Evolutionary conservation across 2,888 invertebrate genomes (phyloP).

Genomic region (Lordiphosa andalusiaca): DNA sequence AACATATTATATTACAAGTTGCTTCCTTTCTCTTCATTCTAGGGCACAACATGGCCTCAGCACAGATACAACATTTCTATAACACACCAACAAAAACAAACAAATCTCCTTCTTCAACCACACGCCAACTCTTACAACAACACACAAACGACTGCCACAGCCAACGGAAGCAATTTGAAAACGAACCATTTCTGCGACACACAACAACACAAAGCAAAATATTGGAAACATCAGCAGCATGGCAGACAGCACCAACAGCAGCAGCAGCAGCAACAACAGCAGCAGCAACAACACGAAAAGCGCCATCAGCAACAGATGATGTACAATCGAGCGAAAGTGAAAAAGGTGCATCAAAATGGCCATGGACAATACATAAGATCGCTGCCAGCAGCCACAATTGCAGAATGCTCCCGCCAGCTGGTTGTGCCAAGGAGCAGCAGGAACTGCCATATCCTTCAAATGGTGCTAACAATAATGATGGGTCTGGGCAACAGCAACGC

Average conservation of each 20-base stretch:
- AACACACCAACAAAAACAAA: slow-evolving; percentile 73
- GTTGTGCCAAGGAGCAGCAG: slow-evolving; percentile 9
- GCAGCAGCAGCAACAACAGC: slow-evolving; percentile 21
- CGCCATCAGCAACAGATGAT: slow-evolving; percentile 56
- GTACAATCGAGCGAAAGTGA: slow-evolving; percentile 48
- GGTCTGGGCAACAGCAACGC: slow-evolving; percentile 34
- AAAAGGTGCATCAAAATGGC: slow-evolving; percentile 49
- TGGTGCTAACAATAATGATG: slow-evolving; percentile 48
- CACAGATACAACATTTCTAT: slow-evolving; percentile 80
- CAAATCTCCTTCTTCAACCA: slow-evolving; percentile 58
- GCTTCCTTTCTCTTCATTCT: slow-evolving; percentile 42
- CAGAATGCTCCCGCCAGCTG: slow-evolving; percentile 39
- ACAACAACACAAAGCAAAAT: slow-evolving; percentile 47
- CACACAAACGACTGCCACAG: slow-evolving; percentile 46
- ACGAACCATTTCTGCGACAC: slow-evolving; percentile 51
- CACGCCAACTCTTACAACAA: slow-evolving; percentile 66
- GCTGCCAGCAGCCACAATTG: slow-evolving; percentile 36
- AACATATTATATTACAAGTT: slow-evolving; percentile 22
- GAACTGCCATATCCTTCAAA: slow-evolving; percentile 61
- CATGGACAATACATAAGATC: slow-evolving; percentile 63
- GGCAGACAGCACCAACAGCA: slow-evolving; percentile 33
- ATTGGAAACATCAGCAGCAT: slow-evolving; percentile 38
- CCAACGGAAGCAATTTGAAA: slow-evolving; percentile 72
- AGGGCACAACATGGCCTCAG: slow-evolving; percentile 81
- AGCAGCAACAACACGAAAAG: slow-evolving; percentile 20